Conservation (phyloP, 2,113 vertebrate genomes). For the Anolis carolinensis region DNA sequence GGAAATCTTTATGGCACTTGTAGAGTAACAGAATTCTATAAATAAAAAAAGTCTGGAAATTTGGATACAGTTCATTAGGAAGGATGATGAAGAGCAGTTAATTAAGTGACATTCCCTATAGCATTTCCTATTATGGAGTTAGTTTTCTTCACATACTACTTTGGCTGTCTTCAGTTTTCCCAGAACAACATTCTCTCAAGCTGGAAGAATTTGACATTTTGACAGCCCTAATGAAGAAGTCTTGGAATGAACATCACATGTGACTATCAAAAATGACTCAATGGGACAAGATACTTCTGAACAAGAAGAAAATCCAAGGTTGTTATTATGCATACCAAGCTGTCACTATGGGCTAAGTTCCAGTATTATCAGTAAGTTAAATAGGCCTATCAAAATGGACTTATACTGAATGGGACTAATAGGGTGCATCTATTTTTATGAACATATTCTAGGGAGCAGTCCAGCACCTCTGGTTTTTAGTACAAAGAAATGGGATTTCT, state of each 20-base stretch:
- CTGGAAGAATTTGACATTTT: not conserved
- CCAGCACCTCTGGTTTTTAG: not conserved
- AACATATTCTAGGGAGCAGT: not conserved
- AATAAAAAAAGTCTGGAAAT: not conserved
- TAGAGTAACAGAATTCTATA: not conserved
- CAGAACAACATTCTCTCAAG: not conserved
- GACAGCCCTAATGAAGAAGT: not conserved
- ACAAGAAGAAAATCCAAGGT: not conserved
- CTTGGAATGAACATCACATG: not conserved
- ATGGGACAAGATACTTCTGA: not conserved
- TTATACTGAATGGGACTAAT: not conserved
- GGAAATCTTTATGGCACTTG: not conserved
- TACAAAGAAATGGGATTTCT: not conserved
- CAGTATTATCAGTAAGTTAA: not conserved
- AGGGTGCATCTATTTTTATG: not conserved
- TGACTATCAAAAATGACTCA: not conserved
- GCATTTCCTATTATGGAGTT: slow-evolving; percentile 10
- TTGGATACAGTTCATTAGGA: not conserved
- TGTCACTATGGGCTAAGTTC: not conserved
- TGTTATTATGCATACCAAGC: not conserved
- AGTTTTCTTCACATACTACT: not conserved
- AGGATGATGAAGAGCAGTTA: slow-evolving; percentile 9
- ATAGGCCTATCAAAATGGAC: not conserved
- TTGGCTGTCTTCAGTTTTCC: slow-evolving; percentile 5
- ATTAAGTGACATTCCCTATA: not conserved